Percentiles rank a stretch among this genome's conserved stretches.
These are phyloP conservation scores for Diglossa cyanea DNA, from an alignment of 2,797 vertebrate species.

Conservation along the genomic window DNA sequence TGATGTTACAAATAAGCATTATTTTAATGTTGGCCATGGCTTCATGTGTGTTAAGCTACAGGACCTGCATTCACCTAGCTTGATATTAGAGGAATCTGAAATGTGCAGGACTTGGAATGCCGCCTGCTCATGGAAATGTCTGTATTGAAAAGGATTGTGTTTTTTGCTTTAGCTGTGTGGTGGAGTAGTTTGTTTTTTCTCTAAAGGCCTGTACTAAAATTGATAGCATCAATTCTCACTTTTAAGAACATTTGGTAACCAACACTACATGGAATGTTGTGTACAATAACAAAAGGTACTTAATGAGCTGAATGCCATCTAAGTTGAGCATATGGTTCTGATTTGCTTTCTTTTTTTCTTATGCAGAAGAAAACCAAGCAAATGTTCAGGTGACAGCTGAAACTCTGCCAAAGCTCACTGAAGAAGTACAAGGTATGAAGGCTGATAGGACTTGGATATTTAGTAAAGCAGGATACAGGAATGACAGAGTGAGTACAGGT, in stretches of 20 bases:
- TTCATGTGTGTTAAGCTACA: background rate
- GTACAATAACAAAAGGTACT: background rate
- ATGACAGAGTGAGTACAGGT: slow-evolving; percentile 49
- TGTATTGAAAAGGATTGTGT: background rate
- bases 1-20: background rate
- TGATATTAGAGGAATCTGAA: background rate
- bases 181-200: background rate
- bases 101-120: background rate
- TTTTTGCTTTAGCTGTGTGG: background rate
- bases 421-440: slow-evolving; percentile 73
- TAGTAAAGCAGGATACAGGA: slow-evolving; percentile 54
- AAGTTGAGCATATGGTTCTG: background rate
- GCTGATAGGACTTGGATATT: slow-evolving; percentile 59
- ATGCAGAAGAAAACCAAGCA: slow-evolving; percentile 62
- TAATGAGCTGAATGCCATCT: background rate
- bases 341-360: slow-evolving; percentile 44
- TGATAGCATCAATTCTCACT: background rate
- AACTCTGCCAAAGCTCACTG: slow-evolving; percentile 52
- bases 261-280: fast-evolving
- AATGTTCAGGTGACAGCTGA: slow-evolving; percentile 65
- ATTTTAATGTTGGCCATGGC: background rate
- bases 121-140: background rate
- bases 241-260: background rate
- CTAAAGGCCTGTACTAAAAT: background rate
- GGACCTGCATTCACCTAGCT: background rate